Evolutionary conservation across 1,140 invertebrate genomes (phyloP), one percentile per base, ranked within the genome.

Genomic region (Sitodiplosis mosellana): DNA sequence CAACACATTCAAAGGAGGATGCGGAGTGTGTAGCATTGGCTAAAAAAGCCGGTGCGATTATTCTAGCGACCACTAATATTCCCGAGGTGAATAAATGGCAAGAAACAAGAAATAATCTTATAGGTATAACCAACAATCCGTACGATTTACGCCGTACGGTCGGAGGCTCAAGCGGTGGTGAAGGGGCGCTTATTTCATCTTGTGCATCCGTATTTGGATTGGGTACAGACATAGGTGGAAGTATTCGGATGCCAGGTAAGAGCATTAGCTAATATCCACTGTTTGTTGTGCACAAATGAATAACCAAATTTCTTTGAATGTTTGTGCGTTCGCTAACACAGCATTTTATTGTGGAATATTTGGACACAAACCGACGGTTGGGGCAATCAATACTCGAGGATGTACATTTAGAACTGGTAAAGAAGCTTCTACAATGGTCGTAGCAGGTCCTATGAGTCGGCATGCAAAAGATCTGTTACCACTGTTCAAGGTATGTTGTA

Each of bases 291-390:
- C n/a, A n/a, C n/a, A n/a, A n/a, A n/a, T n/a, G n/a, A n/a, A n/a
- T n/a, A n/a, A n/a, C n/a, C n/a, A n/a, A n/a, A n/a, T n/a, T n/a
- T n/a, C n/a, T n/a, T n/a, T n/a, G n/a, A n/a, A n/a, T n/a, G n/a
- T n/a, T n/a, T n/a, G n/a, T n/a, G n/a, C n/a, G n/a, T n/a, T n/a
- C n/a, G n/a, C n/a, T n/a, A n/a, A n/a, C n/a, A n/a, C n/a, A n/a
- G 77, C 88, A 1, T 92, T 90, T 56, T 95, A 87, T 64, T 94
- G 89, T 69, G 94, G 94, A 36, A 70, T 97, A 43, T 98, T 84
- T 68, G 93, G 87, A 2, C 80, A 92, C 53, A 94, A 95, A 60
- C 81, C 90, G 4, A 85, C 84, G 8, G 71, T 75, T 54, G 80
- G 82, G 63, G 59, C 66, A 14, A 66, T 71, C 2, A 73, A 69